Base-by-base conservation (phyloP, 2,888 invertebrate species). In the Nymphalis c-album region DNA sequence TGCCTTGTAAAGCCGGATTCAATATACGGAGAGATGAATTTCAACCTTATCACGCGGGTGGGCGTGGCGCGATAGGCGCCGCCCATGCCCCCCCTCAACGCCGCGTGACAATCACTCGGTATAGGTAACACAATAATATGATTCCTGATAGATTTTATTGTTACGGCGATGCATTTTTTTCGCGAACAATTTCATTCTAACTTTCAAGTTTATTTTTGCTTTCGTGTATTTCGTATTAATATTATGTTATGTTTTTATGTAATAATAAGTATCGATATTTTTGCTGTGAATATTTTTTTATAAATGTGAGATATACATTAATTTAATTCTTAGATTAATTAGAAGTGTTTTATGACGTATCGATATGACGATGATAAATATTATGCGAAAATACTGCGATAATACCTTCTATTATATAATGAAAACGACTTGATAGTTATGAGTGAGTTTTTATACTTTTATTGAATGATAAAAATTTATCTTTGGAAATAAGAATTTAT, bases 101-200 rank as follows among this genome's bases (percentile, higher is more conserved):
- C 86, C 84, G 84, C 86, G 91, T 90, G 92, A 92, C 92, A 92
- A 92, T 91, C 92, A 90, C 89, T 91, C 91, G 91, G 92, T 92
- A 91, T 91, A 91, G 91, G 91, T 91, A 92, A 91, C 90, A 87
- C 88, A 92, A 91, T 91, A 90, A 91, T 91, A 91, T 89, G 90
- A 90, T 90, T 87, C 91, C 85, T 91, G 92, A 91, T 92, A 91
- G 91, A 91, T 91, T 91, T 91, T 88, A 90, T 90, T 88, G 88
- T 87, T 81, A 85, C 83, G 85, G 83, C 84, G 85, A 88, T 91
- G 91, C 91, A 90, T 89, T 88, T 88, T 55, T 81, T 84, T 83
- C 84, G 85, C 77, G 83, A 84, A 80, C 80, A 82, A 85, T 85
- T 87, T 86, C 75, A 75, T 75, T 69, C 69, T 75, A 73, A 70